A percentile compares a stretch with the other conserved stretches of the same genome.
Evolutionary conservation across 2,888 invertebrate species (phyloP).

Genomic region (Busseola fusca): DNA sequence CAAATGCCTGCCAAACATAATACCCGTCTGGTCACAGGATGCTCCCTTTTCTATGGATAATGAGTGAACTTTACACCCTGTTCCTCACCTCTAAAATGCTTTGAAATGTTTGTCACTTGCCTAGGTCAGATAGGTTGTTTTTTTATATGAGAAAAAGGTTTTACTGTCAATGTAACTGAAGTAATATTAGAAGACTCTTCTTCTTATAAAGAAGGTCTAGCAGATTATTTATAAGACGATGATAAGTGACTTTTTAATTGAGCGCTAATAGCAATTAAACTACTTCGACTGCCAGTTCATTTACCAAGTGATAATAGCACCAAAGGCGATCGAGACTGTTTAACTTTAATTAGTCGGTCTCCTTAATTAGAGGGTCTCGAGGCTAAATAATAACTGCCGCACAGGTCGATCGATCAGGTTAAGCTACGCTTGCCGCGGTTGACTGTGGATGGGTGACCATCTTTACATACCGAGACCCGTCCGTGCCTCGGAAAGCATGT

Average conservation of each 20-base stretch:
- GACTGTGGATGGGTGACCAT: no score
- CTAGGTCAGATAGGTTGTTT: not conserved
- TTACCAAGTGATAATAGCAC: not conserved
- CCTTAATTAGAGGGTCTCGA: no score
- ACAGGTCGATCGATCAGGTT: no score
- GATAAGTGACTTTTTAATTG: not conserved
- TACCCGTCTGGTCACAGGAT: no score
- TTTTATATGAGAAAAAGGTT: not conserved
- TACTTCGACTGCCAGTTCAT: not conserved
- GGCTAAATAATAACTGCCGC: no score
- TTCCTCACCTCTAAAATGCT: no score
- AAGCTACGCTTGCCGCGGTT: no score
- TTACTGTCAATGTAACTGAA: not conserved
- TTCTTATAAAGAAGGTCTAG: not conserved
- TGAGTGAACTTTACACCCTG: no score
- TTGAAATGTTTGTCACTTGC: not conserved
- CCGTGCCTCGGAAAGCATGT: no score
- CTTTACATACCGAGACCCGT: no score
- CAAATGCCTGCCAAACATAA: no score
- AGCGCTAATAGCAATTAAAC: not conserved
- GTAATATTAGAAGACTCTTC: not conserved
- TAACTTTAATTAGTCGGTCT: not conserved
- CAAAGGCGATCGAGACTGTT: not conserved
- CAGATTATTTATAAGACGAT: conserved; percentile 9
- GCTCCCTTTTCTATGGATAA: no score